Base-by-base conservation (phyloP, 2,888 invertebrate species). In the Salticus scenicus region DNA sequence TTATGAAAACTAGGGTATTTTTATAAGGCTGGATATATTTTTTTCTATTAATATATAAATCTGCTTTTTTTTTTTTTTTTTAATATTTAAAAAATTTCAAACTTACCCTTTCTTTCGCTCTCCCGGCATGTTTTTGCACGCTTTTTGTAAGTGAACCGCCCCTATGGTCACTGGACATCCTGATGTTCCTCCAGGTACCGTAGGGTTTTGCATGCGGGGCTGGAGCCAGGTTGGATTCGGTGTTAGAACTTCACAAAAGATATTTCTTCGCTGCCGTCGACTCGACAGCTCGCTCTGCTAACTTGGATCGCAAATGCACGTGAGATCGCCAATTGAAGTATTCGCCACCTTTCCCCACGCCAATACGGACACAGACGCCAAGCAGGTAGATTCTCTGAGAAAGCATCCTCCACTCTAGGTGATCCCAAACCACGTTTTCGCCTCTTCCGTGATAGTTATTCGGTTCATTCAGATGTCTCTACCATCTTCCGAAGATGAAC, bases 51-150 rank as follows among this genome's bases (percentile, higher is more conserved):
- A n/a, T n/a, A n/a, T n/a, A n/a, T n/a, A n/a, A n/a, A n/a, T n/a
- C n/a, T n/a, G n/a, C n/a, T n/a, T n/a, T n/a, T n/a, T n/a, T n/a
- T n/a, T n/a, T n/a, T n/a, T n/a, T n/a, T n/a, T n/a, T n/a, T n/a
- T n/a, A n/a, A n/a, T n/a, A n/a, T n/a, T n/a, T n/a, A 37, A 37
- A 37, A 37, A 27, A 24, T 51, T 14, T 51, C 8, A 33, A 67
- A 88, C 93, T 93, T 94, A 97, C 97, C 96, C 97, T 97, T 94
- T 97, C 97, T 94, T 97, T 97, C 90, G 97, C 97, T 92, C 97
- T 94, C 92, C 97, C 97, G 91, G 97, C 97, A 93, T 97, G 97
- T 94, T 97, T 97, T 93, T 96, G 96, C 93, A 97, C 94, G 91
- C 96, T 94, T 94, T 96, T 97, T 91, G 97, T 96, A 91, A 97